phyloP scores from a whole-genome alignment of 2,888 invertebrate genomes.

The Tenthredo livida region DNA sequence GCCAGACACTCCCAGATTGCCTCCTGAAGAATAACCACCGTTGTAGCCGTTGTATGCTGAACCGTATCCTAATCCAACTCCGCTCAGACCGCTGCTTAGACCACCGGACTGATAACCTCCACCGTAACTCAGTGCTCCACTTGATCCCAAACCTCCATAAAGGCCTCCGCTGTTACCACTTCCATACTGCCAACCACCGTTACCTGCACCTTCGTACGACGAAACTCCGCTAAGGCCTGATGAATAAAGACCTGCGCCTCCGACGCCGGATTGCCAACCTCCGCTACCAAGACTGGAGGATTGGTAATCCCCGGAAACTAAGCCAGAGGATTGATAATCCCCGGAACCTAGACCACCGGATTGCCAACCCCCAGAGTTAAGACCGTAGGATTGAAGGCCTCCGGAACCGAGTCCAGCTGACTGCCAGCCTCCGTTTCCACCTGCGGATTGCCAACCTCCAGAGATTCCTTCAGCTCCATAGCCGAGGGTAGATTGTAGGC shows the following conservation, averaged over 20 bases:
- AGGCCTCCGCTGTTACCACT: slow-evolving; percentile 60
- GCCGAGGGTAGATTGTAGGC: neutral
- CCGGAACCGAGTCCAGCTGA: neutral
- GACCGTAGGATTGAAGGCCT: neutral
- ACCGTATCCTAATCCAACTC: neutral
- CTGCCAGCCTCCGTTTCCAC: neutral
- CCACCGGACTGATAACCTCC: neutral
- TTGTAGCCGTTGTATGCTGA: neutral
- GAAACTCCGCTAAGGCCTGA: slow-evolving; percentile 9
- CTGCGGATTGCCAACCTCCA: neutral
- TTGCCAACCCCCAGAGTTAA: slow-evolving; percentile 26
- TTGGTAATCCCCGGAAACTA: neutral
- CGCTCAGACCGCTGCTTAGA: neutral
- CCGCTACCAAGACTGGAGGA: slow-evolving; percentile 3
- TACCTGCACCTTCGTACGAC: neutral
- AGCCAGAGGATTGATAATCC: slow-evolving; percentile 9
- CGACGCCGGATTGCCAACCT: slow-evolving; percentile 38
- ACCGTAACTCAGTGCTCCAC: slow-evolving; percentile 49
- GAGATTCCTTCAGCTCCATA: slow-evolving; percentile 17
- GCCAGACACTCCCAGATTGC: neutral
- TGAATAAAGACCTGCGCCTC: neutral
- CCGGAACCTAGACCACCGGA: neutral
- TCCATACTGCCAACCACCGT: slow-evolving; percentile 14
- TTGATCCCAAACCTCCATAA: slow-evolving; percentile 38
- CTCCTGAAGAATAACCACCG: neutral